Conservation (phyloP, 2,113 vertebrate species). For the Podocnemis expansa region DNA sequence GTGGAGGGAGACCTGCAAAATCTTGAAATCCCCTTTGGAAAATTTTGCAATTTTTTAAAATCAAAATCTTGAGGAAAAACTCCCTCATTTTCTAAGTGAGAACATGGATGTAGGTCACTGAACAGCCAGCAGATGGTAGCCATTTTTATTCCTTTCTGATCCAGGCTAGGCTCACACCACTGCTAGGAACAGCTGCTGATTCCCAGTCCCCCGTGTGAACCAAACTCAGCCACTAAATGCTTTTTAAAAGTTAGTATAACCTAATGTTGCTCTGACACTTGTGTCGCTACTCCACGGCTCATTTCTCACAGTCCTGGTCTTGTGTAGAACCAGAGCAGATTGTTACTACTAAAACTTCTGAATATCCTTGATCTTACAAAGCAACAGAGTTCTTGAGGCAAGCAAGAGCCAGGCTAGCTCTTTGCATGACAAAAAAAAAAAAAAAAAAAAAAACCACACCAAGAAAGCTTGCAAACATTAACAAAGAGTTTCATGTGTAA, state of each 20-base stretch:
- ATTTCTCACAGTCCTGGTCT: not conserved
- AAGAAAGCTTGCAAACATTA: not conserved
- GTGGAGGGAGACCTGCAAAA: not conserved
- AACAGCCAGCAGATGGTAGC: not conserved
- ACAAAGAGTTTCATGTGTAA: not conserved
- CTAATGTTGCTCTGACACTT: accelerated
- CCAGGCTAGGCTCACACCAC: too few species aligned
- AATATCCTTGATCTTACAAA: not conserved
- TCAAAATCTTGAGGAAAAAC: not conserved
- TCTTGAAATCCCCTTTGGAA: not conserved
- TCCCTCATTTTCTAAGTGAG: not conserved
- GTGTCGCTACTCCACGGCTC: not conserved
- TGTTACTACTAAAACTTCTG: not conserved
- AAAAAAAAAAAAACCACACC: too few species aligned
- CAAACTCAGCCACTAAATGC: not conserved
- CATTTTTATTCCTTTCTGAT: not conserved
- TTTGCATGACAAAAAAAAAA: too few species aligned
- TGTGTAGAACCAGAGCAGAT: not conserved
- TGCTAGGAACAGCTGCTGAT: not conserved
- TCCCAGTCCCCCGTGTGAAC: not conserved
- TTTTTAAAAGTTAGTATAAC: not conserved
- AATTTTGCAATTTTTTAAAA: not conserved
- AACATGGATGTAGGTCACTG: not conserved
- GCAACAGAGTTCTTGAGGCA: not conserved
- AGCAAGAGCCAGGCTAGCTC: not conserved